A percentile compares a stretch with the other conserved stretches of the same genome.
phyloP scores from a whole-genome alignment of 2,888 invertebrate genomes.

The Pyrrhosoma nymphula region DNA sequence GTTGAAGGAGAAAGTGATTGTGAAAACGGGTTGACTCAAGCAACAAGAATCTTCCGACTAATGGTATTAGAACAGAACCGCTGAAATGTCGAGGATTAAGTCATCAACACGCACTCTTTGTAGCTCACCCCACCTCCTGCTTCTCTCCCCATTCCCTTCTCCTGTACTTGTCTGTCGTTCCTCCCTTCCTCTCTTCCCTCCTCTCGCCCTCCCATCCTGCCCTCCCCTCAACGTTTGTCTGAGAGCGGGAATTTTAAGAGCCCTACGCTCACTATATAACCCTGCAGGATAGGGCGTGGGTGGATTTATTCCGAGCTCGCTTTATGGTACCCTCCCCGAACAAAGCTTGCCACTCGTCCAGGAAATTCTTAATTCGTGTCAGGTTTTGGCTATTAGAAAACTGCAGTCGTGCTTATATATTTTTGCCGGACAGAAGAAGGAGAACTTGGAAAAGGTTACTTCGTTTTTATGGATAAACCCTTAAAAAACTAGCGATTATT shows the following conservation, averaged over 20 bases:
- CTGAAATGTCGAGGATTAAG: constrained; percentile 60
- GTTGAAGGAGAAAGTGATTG: background rate
- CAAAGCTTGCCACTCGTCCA: background rate
- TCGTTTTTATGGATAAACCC: background rate
- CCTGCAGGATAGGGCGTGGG: background rate
- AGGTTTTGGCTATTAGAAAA: background rate
- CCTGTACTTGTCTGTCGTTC: background rate
- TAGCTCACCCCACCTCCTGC: background rate
- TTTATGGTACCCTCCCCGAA: background rate
- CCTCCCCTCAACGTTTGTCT: no score
- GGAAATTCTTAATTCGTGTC: background rate
- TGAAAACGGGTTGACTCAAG: constrained; percentile 7
- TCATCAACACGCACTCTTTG: constrained; percentile 10
- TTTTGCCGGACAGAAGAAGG: background rate
- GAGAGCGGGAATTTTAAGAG: background rate
- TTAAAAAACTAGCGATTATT: background rate
- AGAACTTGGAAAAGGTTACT: background rate
- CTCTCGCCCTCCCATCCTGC: no score
- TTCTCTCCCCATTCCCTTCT: background rate
- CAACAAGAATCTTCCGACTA: constrained; percentile 12
- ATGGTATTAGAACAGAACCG: constrained; percentile 3
- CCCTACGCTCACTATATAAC: background rate
- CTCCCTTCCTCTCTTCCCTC: no score
- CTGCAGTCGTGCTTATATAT: background rate
- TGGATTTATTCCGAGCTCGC: background rate